These are phyloP conservation scores for Onychorhynchus coronatus DNA, from an alignment of 2,113 vertebrate genomes.

Conservation along the genomic window DNA sequence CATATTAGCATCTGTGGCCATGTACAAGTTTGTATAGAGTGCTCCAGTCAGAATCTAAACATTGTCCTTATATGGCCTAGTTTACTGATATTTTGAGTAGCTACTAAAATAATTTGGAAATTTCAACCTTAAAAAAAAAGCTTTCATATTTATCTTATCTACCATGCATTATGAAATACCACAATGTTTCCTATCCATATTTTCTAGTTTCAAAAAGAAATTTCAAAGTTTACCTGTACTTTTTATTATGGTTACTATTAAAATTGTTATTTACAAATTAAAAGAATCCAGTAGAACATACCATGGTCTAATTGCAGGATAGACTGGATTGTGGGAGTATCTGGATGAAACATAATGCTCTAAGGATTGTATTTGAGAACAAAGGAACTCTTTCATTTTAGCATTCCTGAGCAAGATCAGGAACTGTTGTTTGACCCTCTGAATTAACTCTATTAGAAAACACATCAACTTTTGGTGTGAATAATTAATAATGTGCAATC, in stretches of 20 bases:
- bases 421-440: neutral
- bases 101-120: neutral
- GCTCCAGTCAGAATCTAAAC: neutral
- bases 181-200: neutral
- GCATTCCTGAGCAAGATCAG: neutral
- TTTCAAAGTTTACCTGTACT: neutral
- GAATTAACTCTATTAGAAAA: neutral
- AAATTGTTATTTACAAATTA: neutral
- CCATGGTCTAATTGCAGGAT: neutral
- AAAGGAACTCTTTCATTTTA: neutral
- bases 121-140: neutral
- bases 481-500: neutral
- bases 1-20: neutral
- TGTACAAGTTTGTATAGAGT: neutral
- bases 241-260: neutral
- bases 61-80: neutral
- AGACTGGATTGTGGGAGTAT: neutral
- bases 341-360: neutral
- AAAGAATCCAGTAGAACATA: neutral
- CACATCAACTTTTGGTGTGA: neutral
- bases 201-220: neutral
- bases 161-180: neutral
- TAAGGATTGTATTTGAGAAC: neutral
- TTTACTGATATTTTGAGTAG: neutral
- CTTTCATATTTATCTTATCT: neutral